Evolutionary conservation across 1,140 invertebrate species (phyloP), one percentile per base, ranked within the genome.

Genomic region (Heliconius congener): DNA sequence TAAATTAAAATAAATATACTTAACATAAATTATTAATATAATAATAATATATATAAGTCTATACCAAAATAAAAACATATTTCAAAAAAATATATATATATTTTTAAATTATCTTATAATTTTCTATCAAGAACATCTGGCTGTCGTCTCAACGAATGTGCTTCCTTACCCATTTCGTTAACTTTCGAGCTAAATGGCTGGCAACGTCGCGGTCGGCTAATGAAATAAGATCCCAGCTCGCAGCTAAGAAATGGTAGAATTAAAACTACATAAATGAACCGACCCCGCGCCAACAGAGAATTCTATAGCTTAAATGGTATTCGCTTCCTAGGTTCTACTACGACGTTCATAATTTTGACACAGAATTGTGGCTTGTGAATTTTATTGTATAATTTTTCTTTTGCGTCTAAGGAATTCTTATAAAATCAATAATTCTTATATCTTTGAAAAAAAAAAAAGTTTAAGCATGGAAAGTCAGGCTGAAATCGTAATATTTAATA

Each of bases 221-320:
- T 90, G 90, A 88, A 92, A 91, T 90, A 94, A 93, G 91, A 93
- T 91, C 88, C 87, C 88, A 83, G 82, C 87, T 88, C 82, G 80
- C 81, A 90, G 88, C 92, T 92, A 93, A 94, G 92, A 88, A 94
- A 93, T 94, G 88, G 91, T 81, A 90, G 91, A 94, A 94, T 92
- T 93, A 94, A 94, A 94, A 94, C 87, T 91, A 94, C 89, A 94
- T 93, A 92, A 94, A 94, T 91, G 91, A 89, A 83, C 84, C 83
- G 83, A 82, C 84, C 79, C 78, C 81, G 82, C 82, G 85, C 80
- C 84, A 85, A 90, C 87, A 87, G 88, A 87, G 91, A 89, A 89
- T 87, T 90, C 86, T 83, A 87, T 84, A 82, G 84, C 85, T 87
- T 86, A 84, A 85, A 83, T 81, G 81, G 81, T 83, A 81, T 84